phyloP scores from a whole-genome alignment of 2,888 invertebrate species.

The Leucophenga montana region DNA sequence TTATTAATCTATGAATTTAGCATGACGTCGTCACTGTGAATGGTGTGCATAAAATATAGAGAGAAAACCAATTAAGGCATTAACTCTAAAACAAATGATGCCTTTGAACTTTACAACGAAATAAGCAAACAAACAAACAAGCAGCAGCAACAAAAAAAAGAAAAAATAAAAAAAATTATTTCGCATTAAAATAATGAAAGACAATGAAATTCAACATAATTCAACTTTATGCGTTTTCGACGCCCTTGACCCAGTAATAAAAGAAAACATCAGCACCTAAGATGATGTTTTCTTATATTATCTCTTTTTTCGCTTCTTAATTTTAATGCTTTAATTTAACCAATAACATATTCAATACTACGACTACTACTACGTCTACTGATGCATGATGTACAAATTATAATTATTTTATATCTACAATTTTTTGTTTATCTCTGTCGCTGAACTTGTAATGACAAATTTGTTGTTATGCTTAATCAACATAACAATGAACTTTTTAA shows the following conservation, averaged over 20 bases:
- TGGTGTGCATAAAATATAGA: slow-evolving; percentile 35
- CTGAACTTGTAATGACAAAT: slow-evolving; percentile 50
- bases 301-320: no score
- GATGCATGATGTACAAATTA: no score
- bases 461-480: slow-evolving; percentile 32
- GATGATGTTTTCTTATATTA: slow-evolving; percentile 26
- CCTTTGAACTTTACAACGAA: slow-evolving; percentile 52
- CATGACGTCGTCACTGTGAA: no score
- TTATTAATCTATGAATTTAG: slow-evolving; percentile 39
- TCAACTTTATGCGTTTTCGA: slow-evolving; percentile 15
- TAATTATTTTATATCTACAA: neutral
- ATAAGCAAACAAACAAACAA: slow-evolving; percentile 21
- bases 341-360: neutral
- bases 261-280: neutral
- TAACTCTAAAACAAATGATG: slow-evolving; percentile 41
- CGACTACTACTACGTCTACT: no score
- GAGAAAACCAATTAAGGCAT: slow-evolving; percentile 20
- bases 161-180: slow-evolving; percentile 31
- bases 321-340: slow-evolving; percentile 34
- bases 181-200: slow-evolving; percentile 11
- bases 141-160: slow-evolving; percentile 34
- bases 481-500: slow-evolving; percentile 28
- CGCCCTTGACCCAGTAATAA: slow-evolving; percentile 59
- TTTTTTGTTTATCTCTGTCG: slow-evolving; percentile 30
- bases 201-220: slow-evolving; percentile 30